Evolutionary conservation across 1,140 invertebrate genomes (phyloP), one percentile per base, ranked within the genome.

Genomic region (Acromyrmex charruanus): DNA sequence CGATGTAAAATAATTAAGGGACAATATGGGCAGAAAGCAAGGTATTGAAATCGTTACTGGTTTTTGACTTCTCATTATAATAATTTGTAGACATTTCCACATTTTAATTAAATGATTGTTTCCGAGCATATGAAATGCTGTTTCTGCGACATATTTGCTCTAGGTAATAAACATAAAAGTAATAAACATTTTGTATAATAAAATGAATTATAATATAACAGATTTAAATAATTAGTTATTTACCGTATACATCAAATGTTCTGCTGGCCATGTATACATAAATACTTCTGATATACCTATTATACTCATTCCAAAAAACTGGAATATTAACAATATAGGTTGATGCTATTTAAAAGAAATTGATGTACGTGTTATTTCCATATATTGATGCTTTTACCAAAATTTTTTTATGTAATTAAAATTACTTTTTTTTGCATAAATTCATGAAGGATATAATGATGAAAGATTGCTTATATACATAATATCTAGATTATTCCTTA

Each of bases 21-120:
- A 91, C n/a, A 92, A 71, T 51, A 75, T 69, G 0, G 84, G 82
- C 28, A 93, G 35, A 6, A 92, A 16, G 18, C 89, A 89, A 5
- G 21, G 14, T 0, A 91, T 82, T n/a, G 84, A 81, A 55, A 93
- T 75, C 0, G 61, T 55, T 14, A 93, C 35, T 0, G 89, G 90
- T 75, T 90, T 90, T 59, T 91, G 90, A 61, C 75, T 63, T 58
- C 91, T 87, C 16, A 31, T 9, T 66, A 68, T 49, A 25, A 66
- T 35, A 16, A 49, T 28, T 3, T 66, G 18, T 4, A 85, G n/a
- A 28, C 1, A 16, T 31, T 79, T 68, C 10, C 59, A 28, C n/a
- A 66, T 14, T 25, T 18, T 1, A 14, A 53, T 16, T 1, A 7
- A 21, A 10, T 51, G 7, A 28, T 68, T 18, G 10, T 79, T n/a